Evolutionary conservation across 2,113 vertebrate species (phyloP).

Genomic region (Balaeniceps rex): DNA sequence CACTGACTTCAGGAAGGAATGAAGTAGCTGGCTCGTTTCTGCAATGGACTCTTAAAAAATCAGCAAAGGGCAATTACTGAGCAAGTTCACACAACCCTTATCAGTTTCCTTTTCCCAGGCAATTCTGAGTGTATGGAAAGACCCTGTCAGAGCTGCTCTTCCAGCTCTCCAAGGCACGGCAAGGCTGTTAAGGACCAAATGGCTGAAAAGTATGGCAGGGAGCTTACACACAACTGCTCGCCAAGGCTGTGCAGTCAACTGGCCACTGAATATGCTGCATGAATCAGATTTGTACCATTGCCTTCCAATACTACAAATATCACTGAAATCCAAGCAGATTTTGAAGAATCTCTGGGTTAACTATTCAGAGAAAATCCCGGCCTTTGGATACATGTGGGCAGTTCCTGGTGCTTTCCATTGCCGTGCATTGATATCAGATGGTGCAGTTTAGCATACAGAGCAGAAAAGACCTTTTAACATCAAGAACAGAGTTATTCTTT

Average conservation of each 20-base stretch:
- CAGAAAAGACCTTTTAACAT: not conserved
- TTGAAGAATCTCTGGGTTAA: not conserved
- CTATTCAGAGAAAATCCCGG: not conserved
- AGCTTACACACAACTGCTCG: not conserved
- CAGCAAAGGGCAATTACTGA: not conserved
- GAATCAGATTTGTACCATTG: not conserved
- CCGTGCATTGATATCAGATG: not conserved
- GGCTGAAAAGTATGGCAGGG: not conserved
- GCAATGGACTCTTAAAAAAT: not conserved
- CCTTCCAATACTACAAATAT: not conserved
- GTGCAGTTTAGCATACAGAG: not conserved
- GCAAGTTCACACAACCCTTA: not conserved
- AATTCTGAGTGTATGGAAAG: not conserved
- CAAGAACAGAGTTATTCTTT: not conserved
- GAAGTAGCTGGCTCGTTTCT: not conserved
- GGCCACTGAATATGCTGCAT: fast-evolving
- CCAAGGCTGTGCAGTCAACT: not conserved
- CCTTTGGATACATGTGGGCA: not conserved
- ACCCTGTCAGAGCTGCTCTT: not conserved
- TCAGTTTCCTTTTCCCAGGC: not conserved
- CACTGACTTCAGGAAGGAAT: not conserved
- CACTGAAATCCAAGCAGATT: not conserved
- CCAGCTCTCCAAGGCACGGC: not conserved
- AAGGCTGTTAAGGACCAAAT: not conserved
- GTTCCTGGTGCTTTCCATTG: not conserved